Conservation (phyloP, 1,140 invertebrate genomes). For the Galendromus occidentalis region DNA sequence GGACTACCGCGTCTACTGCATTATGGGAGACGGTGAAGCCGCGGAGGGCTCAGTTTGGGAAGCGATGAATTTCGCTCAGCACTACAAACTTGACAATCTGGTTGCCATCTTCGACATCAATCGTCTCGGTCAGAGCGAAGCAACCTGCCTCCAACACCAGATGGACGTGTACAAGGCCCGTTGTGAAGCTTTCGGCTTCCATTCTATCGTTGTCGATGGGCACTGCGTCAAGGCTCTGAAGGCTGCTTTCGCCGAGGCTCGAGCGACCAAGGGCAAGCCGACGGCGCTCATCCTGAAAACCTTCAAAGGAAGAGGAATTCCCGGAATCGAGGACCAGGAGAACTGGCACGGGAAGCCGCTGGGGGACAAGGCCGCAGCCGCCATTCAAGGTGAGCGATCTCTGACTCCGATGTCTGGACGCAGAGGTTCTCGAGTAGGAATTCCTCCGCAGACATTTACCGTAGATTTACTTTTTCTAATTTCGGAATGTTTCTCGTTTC, state of each 20-base stretch:
- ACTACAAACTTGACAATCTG: slow-evolving; percentile 90
- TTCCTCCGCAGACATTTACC: not conserved
- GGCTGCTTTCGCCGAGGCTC: slow-evolving; percentile 65
- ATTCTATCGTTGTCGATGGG: slow-evolving; percentile 83
- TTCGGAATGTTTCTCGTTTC: not conserved
- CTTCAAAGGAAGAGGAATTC: slow-evolving; percentile 68
- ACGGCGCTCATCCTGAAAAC: slow-evolving; percentile 88
- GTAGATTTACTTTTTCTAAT: not conserved
- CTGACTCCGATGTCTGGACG: too few relatives aligned
- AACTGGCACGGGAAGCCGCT: slow-evolving; percentile 97
- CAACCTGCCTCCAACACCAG: slow-evolving; percentile 76
- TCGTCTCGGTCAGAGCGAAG: slow-evolving; percentile 84
- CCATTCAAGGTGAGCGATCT: slow-evolving; percentile 17
- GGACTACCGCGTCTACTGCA: slow-evolving; percentile 68
- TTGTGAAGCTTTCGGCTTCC: slow-evolving; percentile 69
- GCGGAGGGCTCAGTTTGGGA: slow-evolving; percentile 98
- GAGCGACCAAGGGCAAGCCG: slow-evolving; percentile 50
- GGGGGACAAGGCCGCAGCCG: slow-evolving; percentile 46
- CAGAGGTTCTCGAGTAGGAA: too few relatives aligned
- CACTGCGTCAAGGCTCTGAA: slow-evolving; percentile 76
- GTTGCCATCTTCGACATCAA: slow-evolving; percentile 94
- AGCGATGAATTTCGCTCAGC: slow-evolving; percentile 75
- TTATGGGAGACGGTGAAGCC: slow-evolving; percentile 93
- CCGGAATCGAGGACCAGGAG: slow-evolving; percentile 61
- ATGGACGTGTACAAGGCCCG: slow-evolving; percentile 71